A percentile compares a stretch with the other conserved stretches of the same genome.
phyloP scores from a whole-genome alignment of 2,888 invertebrate species.

The Ypsolopha sequella region DNA sequence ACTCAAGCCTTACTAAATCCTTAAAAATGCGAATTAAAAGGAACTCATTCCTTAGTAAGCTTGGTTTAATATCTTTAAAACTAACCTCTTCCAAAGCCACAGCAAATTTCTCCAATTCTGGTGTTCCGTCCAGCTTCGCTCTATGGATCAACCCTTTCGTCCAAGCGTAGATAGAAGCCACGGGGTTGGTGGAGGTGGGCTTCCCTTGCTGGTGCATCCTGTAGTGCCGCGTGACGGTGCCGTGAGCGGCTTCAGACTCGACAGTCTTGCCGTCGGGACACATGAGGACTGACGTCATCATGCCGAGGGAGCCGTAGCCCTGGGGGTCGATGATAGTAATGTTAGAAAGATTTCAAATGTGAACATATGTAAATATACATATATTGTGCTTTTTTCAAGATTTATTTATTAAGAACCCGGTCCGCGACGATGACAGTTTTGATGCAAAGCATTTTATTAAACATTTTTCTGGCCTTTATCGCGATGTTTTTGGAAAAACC shows the following conservation, averaged over 20 bases:
- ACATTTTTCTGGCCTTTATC: no score
- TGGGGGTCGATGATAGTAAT: slow-evolving; percentile 20
- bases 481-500: no score
- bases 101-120: slow-evolving; percentile 80
- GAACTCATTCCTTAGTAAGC: no score
- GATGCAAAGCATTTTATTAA: no score
- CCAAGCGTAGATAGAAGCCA: slow-evolving; percentile 94
- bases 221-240: slow-evolving; percentile 91
- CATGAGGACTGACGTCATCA: slow-evolving; percentile 93
- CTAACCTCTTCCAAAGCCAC: slow-evolving; percentile 75
- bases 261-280: slow-evolving; percentile 88
- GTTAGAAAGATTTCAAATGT: not conserved
- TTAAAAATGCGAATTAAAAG: no score
- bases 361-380: no score
- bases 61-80: not conserved
- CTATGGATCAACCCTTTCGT: slow-evolving; percentile 87
- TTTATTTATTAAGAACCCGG: no score
- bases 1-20: no score
- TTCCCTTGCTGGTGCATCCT: slow-evolving; percentile 89
- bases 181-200: slow-evolving; percentile 90
- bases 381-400: no score
- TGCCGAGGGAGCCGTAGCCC: slow-evolving; percentile 85
- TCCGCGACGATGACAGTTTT: no score
- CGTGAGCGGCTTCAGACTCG: slow-evolving; percentile 93
- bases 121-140: slow-evolving; percentile 83